Base-by-base conservation (phyloP, 2,113 vertebrate species). In the Loxodonta africana region DNA sequence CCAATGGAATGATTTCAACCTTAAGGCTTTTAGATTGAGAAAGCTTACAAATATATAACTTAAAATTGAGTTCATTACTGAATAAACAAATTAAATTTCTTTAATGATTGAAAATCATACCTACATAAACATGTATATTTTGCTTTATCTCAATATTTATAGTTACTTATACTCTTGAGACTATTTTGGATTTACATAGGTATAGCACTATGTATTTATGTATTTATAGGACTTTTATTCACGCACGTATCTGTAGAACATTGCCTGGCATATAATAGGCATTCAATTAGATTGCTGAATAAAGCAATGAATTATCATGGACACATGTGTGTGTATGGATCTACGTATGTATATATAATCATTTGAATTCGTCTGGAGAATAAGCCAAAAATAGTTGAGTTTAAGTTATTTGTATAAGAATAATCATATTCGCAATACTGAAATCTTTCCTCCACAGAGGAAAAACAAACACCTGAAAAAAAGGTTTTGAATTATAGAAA, bases 401-500 rank as follows among this genome's bases (percentile, higher is more conserved):
- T 57, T 87, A 77, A 95, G 51, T 83, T 92, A 94, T 78, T 82
- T 83, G 73, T 57, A 60, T 44, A 82, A 84, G 62, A 86, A 76
- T 81, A 92, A 57, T 62, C 48, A 91, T 69, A 18, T 71, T 71
- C 33, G n/a, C 8, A 71, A 71, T 71, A 57, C n/a, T 69, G 73
- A 91, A 33, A 93, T 88, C 37, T 88, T 80, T 80, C 78, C 21
- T 91, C 12, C 7, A 73, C 21, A 33, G 33, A 8, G 83, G 90
- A 92, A n/a, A 86, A 48, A 92, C 33, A 71, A 17, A 63, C 9
- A 94, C 37, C 96, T 84, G n/a, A 60, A 73, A 77, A 90, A 8
- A 48, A 48, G 14, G 5, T 80, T 93, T 81, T 88, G n/a, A 91
- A 85, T 91, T 91, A 88, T 18, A 88, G 76, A 93, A 87, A 90